Percentiles rank a stretch among this genome's conserved stretches.
phyloP scores from a whole-genome alignment of 2,113 vertebrate species.

The Pseudolaguvia tuberculata region DNA sequence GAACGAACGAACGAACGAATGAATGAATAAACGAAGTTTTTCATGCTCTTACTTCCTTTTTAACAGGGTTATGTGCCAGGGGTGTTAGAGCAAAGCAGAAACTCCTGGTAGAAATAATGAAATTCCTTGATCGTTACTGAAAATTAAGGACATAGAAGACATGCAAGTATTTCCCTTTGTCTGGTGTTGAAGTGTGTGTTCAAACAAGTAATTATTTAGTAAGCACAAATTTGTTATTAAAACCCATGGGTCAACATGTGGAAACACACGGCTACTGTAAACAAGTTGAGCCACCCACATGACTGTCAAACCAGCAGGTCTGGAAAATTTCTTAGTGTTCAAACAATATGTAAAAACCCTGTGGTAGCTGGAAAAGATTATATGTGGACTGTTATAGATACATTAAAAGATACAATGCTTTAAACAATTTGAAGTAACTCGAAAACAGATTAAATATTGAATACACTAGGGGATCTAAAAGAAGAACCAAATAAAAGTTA shows the following conservation, averaged over 20 bases:
- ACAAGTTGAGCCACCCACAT: slow-evolving; percentile 15
- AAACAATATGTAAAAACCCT: not conserved
- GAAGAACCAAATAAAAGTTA: no score
- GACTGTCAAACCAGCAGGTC: not conserved
- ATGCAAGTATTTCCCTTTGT: no score
- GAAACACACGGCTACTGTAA: slow-evolving; percentile 19
- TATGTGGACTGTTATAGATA: not conserved
- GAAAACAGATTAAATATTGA: not conserved
- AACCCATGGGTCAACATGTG: slow-evolving; percentile 18
- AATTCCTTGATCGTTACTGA: slow-evolving; percentile 1
- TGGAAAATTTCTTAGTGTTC: not conserved
- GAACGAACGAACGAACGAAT: no score
- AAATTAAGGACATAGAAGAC: not conserved
- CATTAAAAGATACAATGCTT: not conserved
- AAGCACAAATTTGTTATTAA: slow-evolving; percentile 42
- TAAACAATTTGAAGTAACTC: not conserved
- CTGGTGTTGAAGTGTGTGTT: slow-evolving; percentile 35
- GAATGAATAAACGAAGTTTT: no score
- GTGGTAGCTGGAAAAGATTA: not conserved
- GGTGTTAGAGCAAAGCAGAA: no score
- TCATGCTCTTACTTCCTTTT: not conserved
- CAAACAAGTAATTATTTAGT: slow-evolving; percentile 43
- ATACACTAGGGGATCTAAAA: no score
- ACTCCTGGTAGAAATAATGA: not conserved
- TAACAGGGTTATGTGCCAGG: no score